Evolutionary conservation across 2,888 invertebrate species (phyloP), one percentile per base, ranked within the genome.

Genomic region (Xanthorhoe designata): DNA sequence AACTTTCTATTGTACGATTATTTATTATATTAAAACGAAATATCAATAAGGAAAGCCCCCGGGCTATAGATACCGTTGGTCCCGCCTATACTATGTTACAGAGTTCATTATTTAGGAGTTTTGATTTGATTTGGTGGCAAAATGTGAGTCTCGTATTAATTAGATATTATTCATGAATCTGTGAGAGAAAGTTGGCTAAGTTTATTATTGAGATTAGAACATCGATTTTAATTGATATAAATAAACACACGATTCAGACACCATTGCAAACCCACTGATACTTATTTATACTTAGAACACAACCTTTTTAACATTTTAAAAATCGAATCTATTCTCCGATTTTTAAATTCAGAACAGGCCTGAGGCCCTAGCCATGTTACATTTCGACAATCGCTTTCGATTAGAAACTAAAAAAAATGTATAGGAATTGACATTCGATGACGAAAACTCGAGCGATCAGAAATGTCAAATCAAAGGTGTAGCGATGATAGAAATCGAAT

Each of bases 21-120:
- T 86, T 89, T 87, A 88, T 89, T 86, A 82, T 81, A 47, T 15
- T 47, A 47, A 47, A 47, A 15, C 47, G 83, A 85, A 88, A 83
- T 89, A 86, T 89, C 88, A 89, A 89, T 89, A 88, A 88, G 79
- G 69, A 71, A 72, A 75, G 79, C 86, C 91, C 89, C 78, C 77
- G 75, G 88, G 91, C 87, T 71, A 85, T 73, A 78, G 77, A 78
- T 78, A 81, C 77, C 74, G 72, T 78, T 74, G 55, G 65, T 66
- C 72, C 79, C 91, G 90, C 91, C 92, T 86, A 80, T 89, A 76
- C 79, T 83, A 75, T 91, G 91, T 91, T 88, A 76, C 77, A 65
- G 70, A 69, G 74, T 75, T 78, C 78, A 82, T 84, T 81, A 83
- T 79, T 83, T 85, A 68, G 61, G 58, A 64, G 52, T 65, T 67